Conservation (phyloP, 2,113 vertebrate species). For the Phalacrocorax aristotelis region DNA sequence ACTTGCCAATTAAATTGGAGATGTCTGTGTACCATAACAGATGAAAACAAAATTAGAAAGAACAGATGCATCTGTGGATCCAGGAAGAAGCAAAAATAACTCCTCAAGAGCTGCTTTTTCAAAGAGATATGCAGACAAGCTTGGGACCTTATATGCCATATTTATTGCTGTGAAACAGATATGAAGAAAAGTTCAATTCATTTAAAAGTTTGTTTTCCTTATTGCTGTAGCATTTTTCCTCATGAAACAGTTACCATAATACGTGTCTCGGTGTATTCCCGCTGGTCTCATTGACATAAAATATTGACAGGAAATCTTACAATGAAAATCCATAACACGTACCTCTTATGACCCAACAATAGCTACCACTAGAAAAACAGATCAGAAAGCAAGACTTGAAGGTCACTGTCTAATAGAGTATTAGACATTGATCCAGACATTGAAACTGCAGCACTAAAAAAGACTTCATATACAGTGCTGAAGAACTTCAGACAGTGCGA, state of each 20-base stretch:
- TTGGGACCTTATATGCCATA: not conserved
- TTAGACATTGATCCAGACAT: not conserved
- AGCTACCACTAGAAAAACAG: not conserved
- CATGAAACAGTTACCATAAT: not conserved
- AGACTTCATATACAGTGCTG: not conserved
- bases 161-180: not conserved
- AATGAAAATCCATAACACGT: not conserved
- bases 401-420: not conserved
- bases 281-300: not conserved
- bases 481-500: not conserved
- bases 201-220: not conserved
- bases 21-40: not conserved
- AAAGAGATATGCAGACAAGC: not conserved
- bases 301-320: not conserved
- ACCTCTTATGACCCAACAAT: not conserved
- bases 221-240: not conserved
- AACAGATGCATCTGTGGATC: not conserved
- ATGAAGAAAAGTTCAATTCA: not conserved
- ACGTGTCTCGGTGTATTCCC: not conserved
- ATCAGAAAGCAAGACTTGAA: not conserved
- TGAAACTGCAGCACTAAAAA: not conserved
- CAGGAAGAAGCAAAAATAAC: not conserved
- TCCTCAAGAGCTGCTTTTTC: not conserved
- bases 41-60: conserved; percentile 1
- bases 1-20: not conserved